phyloP scores from a whole-genome alignment of 2,888 invertebrate species.

The Tetramorium bicarinatum region DNA sequence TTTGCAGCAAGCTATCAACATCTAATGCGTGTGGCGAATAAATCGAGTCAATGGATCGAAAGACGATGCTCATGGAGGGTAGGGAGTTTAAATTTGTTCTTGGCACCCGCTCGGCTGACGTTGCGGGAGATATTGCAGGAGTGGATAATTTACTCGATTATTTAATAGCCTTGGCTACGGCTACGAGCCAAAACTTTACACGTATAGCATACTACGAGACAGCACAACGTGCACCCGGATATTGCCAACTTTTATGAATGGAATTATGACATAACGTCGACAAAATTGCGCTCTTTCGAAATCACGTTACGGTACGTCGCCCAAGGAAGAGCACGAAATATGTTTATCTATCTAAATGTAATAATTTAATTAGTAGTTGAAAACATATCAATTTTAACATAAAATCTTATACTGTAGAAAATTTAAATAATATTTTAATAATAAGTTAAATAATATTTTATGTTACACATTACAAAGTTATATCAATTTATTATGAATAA shows the following conservation, averaged over 20 bases:
- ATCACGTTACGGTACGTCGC: not conserved
- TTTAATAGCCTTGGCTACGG: slow-evolving; percentile 77
- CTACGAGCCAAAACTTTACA: slow-evolving; percentile 62
- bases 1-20: not conserved
- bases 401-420: not conserved
- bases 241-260: slow-evolving; percentile 44
- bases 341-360: not conserved
- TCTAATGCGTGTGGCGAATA: not conserved
- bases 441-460: not conserved
- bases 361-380: slow-evolving; percentile 10
- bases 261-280: slow-evolving; percentile 28
- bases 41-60: slow-evolving; percentile 36
- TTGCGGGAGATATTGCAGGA: slow-evolving; percentile 58
- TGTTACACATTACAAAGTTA: not conserved
- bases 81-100: slow-evolving; percentile 74
- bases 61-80: slow-evolving; percentile 14
- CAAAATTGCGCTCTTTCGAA: slow-evolving; percentile 17
- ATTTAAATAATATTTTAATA: too few relatives aligned
- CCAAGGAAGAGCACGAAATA: not conserved
- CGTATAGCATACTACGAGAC: slow-evolving; percentile 12
- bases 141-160: slow-evolving; percentile 75
- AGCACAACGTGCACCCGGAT: slow-evolving; percentile 4
- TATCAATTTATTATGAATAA: slow-evolving; percentile 4
- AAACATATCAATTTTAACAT: not conserved
- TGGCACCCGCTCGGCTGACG: slow-evolving; percentile 76